Percentiles rank a stretch among this genome's conserved stretches.
phyloP scores from a whole-genome alignment of 2,113 vertebrate genomes.

The Thalassarche chlororhynchos region DNA sequence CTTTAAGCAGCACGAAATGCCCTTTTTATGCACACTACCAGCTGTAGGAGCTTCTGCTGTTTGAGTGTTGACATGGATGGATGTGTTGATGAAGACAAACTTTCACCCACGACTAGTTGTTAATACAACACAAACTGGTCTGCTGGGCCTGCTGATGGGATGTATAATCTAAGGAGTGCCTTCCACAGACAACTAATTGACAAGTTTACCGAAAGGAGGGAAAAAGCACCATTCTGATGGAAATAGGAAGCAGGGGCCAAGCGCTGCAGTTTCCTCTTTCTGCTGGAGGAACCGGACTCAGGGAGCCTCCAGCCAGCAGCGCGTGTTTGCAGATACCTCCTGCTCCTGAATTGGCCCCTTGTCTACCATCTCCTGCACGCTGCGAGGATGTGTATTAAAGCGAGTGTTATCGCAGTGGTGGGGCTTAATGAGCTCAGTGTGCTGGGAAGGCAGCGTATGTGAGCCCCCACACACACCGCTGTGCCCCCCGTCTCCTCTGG shows the following conservation, averaged over 20 bases:
- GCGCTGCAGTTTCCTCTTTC: not conserved
- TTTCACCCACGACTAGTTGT: not conserved
- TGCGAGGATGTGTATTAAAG: not conserved
- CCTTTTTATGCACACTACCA: rapidly evolving
- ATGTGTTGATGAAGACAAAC: not conserved
- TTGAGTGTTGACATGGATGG: not conserved
- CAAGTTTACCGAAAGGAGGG: not conserved
- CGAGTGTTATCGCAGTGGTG: not conserved
- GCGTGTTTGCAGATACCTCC: not conserved
- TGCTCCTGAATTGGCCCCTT: not conserved
- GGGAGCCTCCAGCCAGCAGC: not conserved
- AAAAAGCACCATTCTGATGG: not conserved
- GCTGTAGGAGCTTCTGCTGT: not conserved
- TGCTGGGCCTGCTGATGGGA: not conserved
- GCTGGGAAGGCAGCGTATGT: not conserved
- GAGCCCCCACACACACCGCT: rapidly evolving
- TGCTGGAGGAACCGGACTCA: not conserved
- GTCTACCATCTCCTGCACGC: not conserved
- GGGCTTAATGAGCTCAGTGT: not conserved
- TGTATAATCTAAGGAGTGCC: not conserved
- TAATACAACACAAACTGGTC: not conserved
- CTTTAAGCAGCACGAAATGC: not conserved
- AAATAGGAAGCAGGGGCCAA: not conserved
- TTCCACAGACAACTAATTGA: not conserved
- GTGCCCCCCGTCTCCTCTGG: not conserved